These are phyloP conservation scores for Osmerus mordax DNA, from an alignment of 2,113 vertebrate genomes.

Conservation along the genomic window DNA sequence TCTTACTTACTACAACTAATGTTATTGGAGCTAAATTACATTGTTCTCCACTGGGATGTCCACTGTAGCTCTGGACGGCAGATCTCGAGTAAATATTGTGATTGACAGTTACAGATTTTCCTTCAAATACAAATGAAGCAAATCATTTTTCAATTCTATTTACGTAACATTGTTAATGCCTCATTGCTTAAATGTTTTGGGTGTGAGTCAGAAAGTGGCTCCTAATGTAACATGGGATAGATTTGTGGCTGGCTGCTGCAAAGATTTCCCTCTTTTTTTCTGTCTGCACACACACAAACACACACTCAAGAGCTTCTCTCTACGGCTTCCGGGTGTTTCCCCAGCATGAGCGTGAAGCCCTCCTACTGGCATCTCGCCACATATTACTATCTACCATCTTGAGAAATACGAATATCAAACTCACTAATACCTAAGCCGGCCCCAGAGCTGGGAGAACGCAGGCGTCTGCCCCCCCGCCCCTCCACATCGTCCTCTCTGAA, in stretches of 20 bases:
- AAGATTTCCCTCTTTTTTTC: constrained; percentile 20
- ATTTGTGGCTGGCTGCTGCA: constrained; percentile 41
- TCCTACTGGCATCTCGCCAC: constrained; percentile 6
- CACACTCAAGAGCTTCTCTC: background rate
- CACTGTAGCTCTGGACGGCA: too few relatives aligned
- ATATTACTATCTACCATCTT: constrained; percentile 31
- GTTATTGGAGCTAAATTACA: too few relatives aligned
- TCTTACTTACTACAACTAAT: too few relatives aligned
- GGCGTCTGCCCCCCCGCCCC: background rate
- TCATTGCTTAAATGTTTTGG: background rate
- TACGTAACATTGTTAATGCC: background rate
- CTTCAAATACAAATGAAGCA: too few relatives aligned
- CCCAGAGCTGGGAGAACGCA: background rate
- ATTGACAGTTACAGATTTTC: too few relatives aligned
- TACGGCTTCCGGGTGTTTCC: constrained; percentile 8
- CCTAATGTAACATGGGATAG: background rate
- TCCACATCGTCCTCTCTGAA: background rate
- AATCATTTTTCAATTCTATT: too few relatives aligned
- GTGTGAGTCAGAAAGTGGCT: background rate
- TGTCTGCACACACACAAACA: constrained; percentile 11
- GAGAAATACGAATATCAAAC: constrained; percentile 25
- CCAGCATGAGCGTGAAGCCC: background rate
- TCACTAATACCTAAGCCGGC: constrained; percentile 2
- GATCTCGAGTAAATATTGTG: too few relatives aligned
- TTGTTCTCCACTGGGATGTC: too few relatives aligned